Conservation (phyloP, 1,140 invertebrate species). For the Thaumetopoea pityocampa region DNA sequence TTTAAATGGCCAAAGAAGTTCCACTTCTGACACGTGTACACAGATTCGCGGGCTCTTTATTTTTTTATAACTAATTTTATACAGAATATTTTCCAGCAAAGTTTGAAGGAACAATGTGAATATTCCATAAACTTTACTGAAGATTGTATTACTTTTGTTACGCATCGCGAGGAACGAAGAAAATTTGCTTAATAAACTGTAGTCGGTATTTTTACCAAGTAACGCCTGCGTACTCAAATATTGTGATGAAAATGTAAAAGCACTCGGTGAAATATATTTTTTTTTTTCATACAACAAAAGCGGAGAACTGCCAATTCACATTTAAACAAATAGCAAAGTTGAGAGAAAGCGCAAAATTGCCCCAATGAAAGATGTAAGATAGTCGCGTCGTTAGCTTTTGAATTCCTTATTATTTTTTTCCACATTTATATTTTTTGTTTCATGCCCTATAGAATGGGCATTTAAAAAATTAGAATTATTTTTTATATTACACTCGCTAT, state of each 20-base stretch:
- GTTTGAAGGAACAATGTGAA: slow-evolving; percentile 12
- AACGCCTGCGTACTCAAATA: background rate
- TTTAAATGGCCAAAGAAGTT: too few species aligned
- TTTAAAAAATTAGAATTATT: too few species aligned
- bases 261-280: slow-evolving; percentile 4
- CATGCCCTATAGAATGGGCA: too few species aligned
- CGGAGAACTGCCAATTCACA: slow-evolving; percentile 3
- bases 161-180: slow-evolving; percentile 3
- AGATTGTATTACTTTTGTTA: slow-evolving; percentile 15
- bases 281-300: slow-evolving; percentile 10
- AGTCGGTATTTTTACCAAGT: slow-evolving; percentile 7
- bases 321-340: slow-evolving; percentile 10
- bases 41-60: too few species aligned
- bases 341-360: slow-evolving; percentile 4
- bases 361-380: background rate
- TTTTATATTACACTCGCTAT: too few species aligned
- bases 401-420: slow-evolving; percentile 3
- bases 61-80: too few species aligned
- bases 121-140: slow-evolving; percentile 14
- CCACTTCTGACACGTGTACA: too few species aligned
- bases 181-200: slow-evolving; percentile 19
- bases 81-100: too few species aligned
- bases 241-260: slow-evolving; percentile 9
- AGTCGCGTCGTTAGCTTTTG: background rate
- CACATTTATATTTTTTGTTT: background rate